Base-by-base conservation (phyloP, 2,888 invertebrate species). In the Tuta absoluta region DNA sequence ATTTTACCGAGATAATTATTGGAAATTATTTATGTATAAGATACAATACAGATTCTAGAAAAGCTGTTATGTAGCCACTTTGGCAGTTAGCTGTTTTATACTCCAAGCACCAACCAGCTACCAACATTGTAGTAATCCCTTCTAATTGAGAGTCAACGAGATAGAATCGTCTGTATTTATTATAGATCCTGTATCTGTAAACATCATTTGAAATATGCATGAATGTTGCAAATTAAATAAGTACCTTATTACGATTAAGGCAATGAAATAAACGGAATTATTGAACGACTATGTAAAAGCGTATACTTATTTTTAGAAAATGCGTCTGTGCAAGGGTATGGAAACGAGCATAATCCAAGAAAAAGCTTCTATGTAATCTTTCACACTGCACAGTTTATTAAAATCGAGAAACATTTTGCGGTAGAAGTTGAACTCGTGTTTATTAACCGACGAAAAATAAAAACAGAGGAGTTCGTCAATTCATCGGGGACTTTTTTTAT, bases 181-280 rank as follows among this genome's bases (percentile, higher is more conserved):
- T 75, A 76, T 71, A 71, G 71, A 72, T 68, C 68, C 68, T 66
- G 59, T 41, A 75, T 68, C 68, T 66, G 60, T 45, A 74, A 72
- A 75, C 72, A 72, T 72, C 74, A 68, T 69, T 77, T 75, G 75
- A 79, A 78, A 76, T 76, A 80, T 76, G 77, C 78, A 75, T 76
- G 78, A 81, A 78, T 77, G 73, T 76, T 71, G 75, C 70, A 74
- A 77, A 77, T 77, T 79, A 76, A 78, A 79, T 75, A 56, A 56
- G 56, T 56, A 56, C 24, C 56, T 56, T 56, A 75, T 76, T 72
- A 66, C 66, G 69, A 70, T 70, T 69, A 68, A 70, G 65, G 71
- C 73, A 72, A 76, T 75, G 67, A 72, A 75, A 74, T 74, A 70
- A 74, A 74, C 68, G 69, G 69, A 70, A 73, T 69, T 71, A 65